phyloP scores from a whole-genome alignment of 30 jellyfish, hydroid and myxozoan species.

The Pelagia noctiluca region DNA sequence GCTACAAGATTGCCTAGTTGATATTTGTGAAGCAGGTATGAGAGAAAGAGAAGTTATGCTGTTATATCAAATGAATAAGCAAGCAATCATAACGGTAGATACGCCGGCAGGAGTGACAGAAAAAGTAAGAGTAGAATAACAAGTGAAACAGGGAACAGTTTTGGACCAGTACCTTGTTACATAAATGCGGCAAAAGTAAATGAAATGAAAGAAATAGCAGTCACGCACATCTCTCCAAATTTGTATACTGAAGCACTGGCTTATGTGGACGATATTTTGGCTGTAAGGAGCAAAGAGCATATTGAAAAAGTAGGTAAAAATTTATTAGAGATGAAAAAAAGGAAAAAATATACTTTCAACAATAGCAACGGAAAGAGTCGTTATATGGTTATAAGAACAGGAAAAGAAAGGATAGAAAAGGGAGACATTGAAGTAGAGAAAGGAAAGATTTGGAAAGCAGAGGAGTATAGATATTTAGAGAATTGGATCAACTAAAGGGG shows the following conservation, averaged over 20 bases:
- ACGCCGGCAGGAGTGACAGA: conserved; percentile 40
- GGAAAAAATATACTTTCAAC: not conserved
- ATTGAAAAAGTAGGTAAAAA: not conserved
- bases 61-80: conserved; percentile 7
- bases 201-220: too few relatives aligned
- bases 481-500: conserved; percentile 8
- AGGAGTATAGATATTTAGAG: conserved; percentile 21
- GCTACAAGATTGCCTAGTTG: conserved; percentile 55
- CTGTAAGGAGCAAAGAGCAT: not conserved
- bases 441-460: conserved; percentile 3
- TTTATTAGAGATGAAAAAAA: not conserved
- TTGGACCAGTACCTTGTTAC: conserved; percentile 41
- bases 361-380: not conserved
- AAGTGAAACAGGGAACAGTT: conserved; percentile 62
- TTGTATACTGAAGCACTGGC: not conserved
- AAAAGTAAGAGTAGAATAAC: not conserved
- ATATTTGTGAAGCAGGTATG: conserved; percentile 21
- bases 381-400: conserved; percentile 25
- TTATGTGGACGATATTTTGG: not conserved
- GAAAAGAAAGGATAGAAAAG: conserved; percentile 15
- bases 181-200: too few relatives aligned
- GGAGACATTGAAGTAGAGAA: conserved; percentile 16
- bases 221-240: too few relatives aligned
- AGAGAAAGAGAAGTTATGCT: conserved; percentile 40
- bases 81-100: conserved; percentile 5